These are phyloP conservation scores for Characodon lateralis DNA, from an alignment of 2,797 vertebrate species.

Conservation along the genomic window DNA sequence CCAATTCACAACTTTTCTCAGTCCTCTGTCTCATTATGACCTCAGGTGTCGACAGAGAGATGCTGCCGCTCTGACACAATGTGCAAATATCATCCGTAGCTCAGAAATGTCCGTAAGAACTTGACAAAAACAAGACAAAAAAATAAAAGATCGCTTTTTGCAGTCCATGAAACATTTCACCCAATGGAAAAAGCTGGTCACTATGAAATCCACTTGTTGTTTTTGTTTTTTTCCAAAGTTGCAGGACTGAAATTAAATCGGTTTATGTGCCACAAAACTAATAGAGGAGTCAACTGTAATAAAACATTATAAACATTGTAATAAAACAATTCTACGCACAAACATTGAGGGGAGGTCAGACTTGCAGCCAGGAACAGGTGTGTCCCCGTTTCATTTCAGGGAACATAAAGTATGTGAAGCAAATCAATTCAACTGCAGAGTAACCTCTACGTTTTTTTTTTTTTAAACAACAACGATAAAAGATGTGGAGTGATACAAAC, in stretches of 20 bases:
- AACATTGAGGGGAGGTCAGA: not conserved
- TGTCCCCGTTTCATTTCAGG: not conserved
- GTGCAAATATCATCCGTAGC: conserved; percentile 65
- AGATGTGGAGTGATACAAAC: not conserved
- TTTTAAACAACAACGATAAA: not conserved
- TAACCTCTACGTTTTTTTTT: not conserved
- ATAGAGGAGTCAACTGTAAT: conserved; percentile 28
- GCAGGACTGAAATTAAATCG: conserved; percentile 41
- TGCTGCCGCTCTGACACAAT: conserved; percentile 39
- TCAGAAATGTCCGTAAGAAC: conserved; percentile 43
- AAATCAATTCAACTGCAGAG: not conserved
- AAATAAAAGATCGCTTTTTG: conserved; percentile 27
- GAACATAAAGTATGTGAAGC: not conserved
- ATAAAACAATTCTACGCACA: not conserved
- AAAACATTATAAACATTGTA: no score
- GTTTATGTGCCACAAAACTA: conserved; percentile 80
- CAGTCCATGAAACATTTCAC: conserved; percentile 58
- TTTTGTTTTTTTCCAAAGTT: not conserved
- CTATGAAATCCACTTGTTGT: conserved; percentile 28
- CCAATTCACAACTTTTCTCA: conserved; percentile 30
- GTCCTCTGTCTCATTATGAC: conserved; percentile 18
- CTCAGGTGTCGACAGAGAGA: conserved; percentile 39
- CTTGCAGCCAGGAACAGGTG: not conserved
- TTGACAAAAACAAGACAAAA: conserved; percentile 45
- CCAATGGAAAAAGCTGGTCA: conserved; percentile 9